Evolutionary conservation across 2,797 vertebrate species (phyloP).

Genomic region (Lepidocolaptes lacrymiger): DNA sequence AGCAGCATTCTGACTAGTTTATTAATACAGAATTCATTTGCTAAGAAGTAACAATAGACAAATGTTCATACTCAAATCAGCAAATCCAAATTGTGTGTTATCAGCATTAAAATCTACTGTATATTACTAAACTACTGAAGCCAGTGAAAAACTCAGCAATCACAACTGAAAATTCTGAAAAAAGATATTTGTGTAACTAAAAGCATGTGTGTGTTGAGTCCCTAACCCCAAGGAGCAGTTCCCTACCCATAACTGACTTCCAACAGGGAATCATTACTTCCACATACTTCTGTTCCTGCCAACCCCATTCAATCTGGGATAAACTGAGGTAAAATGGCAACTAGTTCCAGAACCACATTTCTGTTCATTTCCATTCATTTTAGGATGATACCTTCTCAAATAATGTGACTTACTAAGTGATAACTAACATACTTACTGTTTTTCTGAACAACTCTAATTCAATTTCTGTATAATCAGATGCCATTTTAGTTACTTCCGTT

Average conservation of each 20-base stretch:
- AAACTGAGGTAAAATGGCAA: not conserved
- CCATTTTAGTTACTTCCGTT: slow-evolving; percentile 90
- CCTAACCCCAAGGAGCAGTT: not conserved
- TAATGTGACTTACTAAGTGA: not conserved
- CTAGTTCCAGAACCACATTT: not conserved
- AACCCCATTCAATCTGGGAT: not conserved
- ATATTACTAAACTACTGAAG: not conserved
- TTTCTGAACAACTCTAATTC: slow-evolving; percentile 94
- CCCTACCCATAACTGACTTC: not conserved
- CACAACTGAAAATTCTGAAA: not conserved
- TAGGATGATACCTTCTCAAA: not conserved
- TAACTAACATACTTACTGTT: slow-evolving; percentile 79
- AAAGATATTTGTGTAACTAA: not conserved
- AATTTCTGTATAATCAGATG: slow-evolving; percentile 90
- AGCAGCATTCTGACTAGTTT: not conserved
- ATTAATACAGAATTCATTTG: not conserved
- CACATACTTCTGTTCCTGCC: not conserved
- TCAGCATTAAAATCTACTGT: not conserved
- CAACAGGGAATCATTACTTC: not conserved
- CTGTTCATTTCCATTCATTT: not conserved
- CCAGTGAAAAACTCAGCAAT: not conserved
- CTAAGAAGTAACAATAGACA: not conserved
- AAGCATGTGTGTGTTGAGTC: not conserved
- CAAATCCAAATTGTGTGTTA: not conserved
- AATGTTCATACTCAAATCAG: not conserved